Percentiles rank a stretch among this genome's conserved stretches.
Conservation (phyloP, 2,888 invertebrate species). For the Allolobophora icterica region DNA sequence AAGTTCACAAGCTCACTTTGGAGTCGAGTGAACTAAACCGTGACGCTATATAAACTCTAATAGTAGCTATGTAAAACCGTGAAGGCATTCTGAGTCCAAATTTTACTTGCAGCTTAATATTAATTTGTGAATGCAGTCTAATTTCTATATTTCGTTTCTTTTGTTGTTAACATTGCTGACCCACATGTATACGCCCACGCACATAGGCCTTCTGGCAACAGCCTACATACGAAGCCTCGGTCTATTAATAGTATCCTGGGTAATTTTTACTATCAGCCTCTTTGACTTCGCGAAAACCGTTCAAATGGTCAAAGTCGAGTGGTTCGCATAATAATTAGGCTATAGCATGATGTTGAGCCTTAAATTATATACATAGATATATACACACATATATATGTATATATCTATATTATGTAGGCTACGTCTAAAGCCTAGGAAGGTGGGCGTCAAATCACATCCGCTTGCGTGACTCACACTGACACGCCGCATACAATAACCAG, state of each 20-base stretch:
- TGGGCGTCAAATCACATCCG: not conserved
- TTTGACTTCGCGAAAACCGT: not conserved
- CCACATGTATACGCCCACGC: not conserved
- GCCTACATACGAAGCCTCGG: not conserved
- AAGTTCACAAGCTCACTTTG: too few species aligned
- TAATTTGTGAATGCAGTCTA: too few species aligned
- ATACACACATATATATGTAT: not conserved
- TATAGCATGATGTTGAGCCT: not conserved
- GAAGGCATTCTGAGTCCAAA: too few species aligned
- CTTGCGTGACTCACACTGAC: slow-evolving; percentile 5
- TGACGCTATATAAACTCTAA: too few species aligned
- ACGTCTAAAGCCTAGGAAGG: not conserved
- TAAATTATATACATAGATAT: not conserved
- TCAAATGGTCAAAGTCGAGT: not conserved
- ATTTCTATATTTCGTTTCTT: too few species aligned
- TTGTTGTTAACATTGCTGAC: not conserved
- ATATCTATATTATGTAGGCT: not conserved
- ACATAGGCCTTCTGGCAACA: not conserved
- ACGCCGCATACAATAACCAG: not conserved
- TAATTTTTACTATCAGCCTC: not conserved
- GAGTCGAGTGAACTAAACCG: too few species aligned
- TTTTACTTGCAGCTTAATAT: too few species aligned
- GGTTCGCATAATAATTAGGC: not conserved
- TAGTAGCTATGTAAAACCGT: too few species aligned
- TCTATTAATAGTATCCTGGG: not conserved